Percentiles rank a stretch among this genome's conserved stretches.
phyloP scores from a whole-genome alignment of 2,888 invertebrate genomes.

The Tiliacea aurago region DNA sequence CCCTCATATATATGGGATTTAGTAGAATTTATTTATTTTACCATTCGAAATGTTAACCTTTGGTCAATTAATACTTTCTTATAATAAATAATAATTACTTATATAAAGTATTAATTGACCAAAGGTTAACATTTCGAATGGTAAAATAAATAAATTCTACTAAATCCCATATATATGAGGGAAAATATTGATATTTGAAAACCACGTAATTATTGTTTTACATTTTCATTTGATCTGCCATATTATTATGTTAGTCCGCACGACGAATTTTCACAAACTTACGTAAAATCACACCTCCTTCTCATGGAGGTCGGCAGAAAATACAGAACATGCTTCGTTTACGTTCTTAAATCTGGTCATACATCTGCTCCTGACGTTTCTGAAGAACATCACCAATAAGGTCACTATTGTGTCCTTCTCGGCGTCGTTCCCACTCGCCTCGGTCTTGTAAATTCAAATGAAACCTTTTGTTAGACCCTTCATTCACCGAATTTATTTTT shows the following conservation, averaged over 20 bases:
- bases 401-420: too few relatives aligned
- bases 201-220: too few relatives aligned
- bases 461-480: too few relatives aligned
- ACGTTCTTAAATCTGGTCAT: too few relatives aligned
- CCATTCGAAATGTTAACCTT: background rate
- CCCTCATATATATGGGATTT: background rate
- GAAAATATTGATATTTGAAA: slow-evolving; percentile 8
- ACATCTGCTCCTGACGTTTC: too few relatives aligned
- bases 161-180: background rate
- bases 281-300: too few relatives aligned
- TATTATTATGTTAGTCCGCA: background rate
- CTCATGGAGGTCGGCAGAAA: too few relatives aligned
- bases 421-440: too few relatives aligned
- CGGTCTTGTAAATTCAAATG: too few relatives aligned
- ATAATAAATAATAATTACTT: slow-evolving; percentile 16
- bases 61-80: background rate
- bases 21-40: slow-evolving; percentile 14
- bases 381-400: too few relatives aligned
- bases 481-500: too few relatives aligned
- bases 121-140: background rate
- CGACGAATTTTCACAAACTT: background rate
- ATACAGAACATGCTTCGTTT: too few relatives aligned
- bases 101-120: slow-evolving; percentile 1
- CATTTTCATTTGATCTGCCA: slow-evolving; percentile 5
- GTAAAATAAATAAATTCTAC: slow-evolving; percentile 13